Conservation (phyloP, 1,140 invertebrate species). For the Fragariocoptes setiger region DNA sequence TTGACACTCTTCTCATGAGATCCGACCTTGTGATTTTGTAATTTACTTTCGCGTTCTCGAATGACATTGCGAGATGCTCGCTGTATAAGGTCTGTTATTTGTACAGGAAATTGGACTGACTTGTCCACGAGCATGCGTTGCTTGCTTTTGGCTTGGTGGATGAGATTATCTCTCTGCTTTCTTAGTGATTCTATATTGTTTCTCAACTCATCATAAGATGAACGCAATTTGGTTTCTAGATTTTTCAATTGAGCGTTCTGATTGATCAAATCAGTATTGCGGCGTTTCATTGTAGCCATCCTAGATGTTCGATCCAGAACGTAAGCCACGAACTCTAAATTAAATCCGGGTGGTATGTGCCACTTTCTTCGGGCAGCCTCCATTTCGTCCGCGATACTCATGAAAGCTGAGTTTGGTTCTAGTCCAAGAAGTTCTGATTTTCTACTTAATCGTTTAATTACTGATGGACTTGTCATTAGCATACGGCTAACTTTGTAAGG, state of each 20-base stretch:
- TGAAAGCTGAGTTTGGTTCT: slow-evolving; percentile 18
- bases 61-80: no score
- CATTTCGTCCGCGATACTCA: slow-evolving; percentile 26
- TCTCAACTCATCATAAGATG: slow-evolving; percentile 38
- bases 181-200: slow-evolving; percentile 3
- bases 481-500: slow-evolving; percentile 64
- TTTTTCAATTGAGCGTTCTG: slow-evolving; percentile 34
- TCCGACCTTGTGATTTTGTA: no score
- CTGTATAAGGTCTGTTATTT: not conserved
- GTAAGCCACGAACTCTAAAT: slow-evolving; percentile 63
- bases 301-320: slow-evolving; percentile 17
- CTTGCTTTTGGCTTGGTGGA: slow-evolving; percentile 3
- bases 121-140: not conserved
- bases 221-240: slow-evolving; percentile 34
- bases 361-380: slow-evolving; percentile 56
- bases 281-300: slow-evolving; percentile 33
- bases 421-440: slow-evolving; percentile 74
- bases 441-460: slow-evolving; percentile 39
- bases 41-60: no score
- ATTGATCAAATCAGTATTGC: slow-evolving; percentile 34
- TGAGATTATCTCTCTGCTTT: slow-evolving; percentile 1
- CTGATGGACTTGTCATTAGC: slow-evolving; percentile 57
- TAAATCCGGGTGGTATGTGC: slow-evolving; percentile 63
- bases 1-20: no score
- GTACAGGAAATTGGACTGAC: not conserved